phyloP scores from a whole-genome alignment of 2,113 vertebrate species.

The Antechinus stuartii region DNA sequence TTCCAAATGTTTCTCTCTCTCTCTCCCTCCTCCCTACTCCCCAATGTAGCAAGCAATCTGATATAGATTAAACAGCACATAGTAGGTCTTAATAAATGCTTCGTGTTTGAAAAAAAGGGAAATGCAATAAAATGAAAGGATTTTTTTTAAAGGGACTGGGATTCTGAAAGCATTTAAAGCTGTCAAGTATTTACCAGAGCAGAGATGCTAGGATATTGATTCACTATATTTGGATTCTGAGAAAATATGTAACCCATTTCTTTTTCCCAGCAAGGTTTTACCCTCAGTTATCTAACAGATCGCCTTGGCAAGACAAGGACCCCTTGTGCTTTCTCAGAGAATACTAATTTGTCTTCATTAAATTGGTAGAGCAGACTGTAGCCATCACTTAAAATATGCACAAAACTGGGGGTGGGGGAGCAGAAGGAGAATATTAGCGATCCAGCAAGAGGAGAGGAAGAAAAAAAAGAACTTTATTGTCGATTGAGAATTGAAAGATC shows the following conservation, averaged over 20 bases:
- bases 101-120: slow-evolving; percentile 31
- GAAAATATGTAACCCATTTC: slow-evolving; percentile 65
- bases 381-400: slow-evolving; percentile 71
- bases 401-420: slow-evolving; percentile 57
- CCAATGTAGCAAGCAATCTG: too few relatives aligned
- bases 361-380: slow-evolving; percentile 72
- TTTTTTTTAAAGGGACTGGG: neutral
- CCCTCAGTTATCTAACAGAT: slow-evolving; percentile 72
- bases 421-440: neutral
- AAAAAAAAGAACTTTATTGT: neutral
- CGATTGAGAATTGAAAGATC: neutral
- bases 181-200: slow-evolving; percentile 42
- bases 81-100: slow-evolving; percentile 1
- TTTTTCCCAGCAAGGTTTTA: slow-evolving; percentile 78
- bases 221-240: slow-evolving; percentile 61
- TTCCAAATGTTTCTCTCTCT: too few relatives aligned
- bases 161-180: slow-evolving; percentile 9
- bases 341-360: slow-evolving; percentile 80
- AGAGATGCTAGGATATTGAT: slow-evolving; percentile 54
- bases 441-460: neutral
- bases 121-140: slow-evolving; percentile 47
- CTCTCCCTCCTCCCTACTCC: too few relatives aligned
- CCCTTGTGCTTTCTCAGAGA: slow-evolving; percentile 75
- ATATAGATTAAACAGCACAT: neutral
- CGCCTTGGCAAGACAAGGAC: slow-evolving; percentile 73